Conservation (phyloP, 2,113 vertebrate genomes). For the Planiliza haematocheilus region DNA sequence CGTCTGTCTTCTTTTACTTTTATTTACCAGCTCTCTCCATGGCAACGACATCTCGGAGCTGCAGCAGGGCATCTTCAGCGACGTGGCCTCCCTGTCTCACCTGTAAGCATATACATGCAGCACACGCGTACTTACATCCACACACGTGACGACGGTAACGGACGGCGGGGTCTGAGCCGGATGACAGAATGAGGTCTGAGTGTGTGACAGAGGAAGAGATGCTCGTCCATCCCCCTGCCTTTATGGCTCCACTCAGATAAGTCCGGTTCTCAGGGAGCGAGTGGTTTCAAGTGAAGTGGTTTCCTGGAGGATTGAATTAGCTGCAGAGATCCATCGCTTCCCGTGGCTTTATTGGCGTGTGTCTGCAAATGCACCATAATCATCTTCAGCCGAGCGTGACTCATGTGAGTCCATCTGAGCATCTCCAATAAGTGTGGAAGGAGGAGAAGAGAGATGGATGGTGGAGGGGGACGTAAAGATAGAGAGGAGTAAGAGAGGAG, state of each 20-base stretch:
- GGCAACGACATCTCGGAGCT: conserved; percentile 94
- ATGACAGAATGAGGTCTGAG: conserved; percentile 45
- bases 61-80: conserved; percentile 89
- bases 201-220: background rate
- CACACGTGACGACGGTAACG: conserved; percentile 7
- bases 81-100: conserved; percentile 91
- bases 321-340: conserved; percentile 43
- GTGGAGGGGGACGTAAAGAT: background rate
- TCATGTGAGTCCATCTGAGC: conserved; percentile 28
- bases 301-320: conserved; percentile 56
- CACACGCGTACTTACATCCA: conserved; percentile 1
- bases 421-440: conserved; percentile 2
- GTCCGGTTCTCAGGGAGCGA: conserved; percentile 38
- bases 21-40: conserved; percentile 88
- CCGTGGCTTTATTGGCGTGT: conserved; percentile 30
- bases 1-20: conserved; percentile 7
- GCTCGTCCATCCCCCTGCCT: conserved; percentile 1
- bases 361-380: conserved; percentile 13
- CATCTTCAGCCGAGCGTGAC: conserved; percentile 33
- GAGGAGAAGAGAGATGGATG: background rate
- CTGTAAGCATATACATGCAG: conserved; percentile 83
- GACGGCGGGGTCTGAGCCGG: conserved; percentile 11
- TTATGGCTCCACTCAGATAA: conserved; percentile 38
- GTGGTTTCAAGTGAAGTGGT: conserved; percentile 56
- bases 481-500: background rate